A percentile compares a stretch with the other conserved stretches of the same genome.
These are phyloP conservation scores for Sisyra terminalis DNA, from an alignment of 2,888 invertebrate genomes.

Conservation along the genomic window DNA sequence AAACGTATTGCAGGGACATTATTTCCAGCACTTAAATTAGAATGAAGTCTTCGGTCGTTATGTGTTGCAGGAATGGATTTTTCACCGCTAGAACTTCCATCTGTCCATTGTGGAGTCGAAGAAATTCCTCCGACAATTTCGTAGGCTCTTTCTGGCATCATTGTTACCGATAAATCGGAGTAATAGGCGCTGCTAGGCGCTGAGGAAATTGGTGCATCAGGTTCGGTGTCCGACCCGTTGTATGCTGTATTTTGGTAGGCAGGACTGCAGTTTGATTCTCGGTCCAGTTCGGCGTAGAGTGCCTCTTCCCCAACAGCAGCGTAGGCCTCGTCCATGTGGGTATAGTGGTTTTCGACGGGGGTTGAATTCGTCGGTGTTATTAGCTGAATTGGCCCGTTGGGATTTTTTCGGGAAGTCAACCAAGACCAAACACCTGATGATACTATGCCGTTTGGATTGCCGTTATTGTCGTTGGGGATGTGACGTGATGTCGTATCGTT, in stretches of 20 bases:
- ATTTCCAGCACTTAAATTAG: constrained; percentile 17
- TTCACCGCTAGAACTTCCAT: constrained; percentile 17
- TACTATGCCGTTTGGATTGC: background rate
- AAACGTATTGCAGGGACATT: constrained; percentile 26
- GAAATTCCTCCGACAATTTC: constrained; percentile 39
- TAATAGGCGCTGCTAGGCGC: constrained; percentile 63
- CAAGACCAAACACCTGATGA: constrained; percentile 25
- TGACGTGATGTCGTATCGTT: background rate
- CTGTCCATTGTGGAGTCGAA: constrained; percentile 23
- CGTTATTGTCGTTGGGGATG: background rate
- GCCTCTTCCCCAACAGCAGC: constrained; percentile 43
- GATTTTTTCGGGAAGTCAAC: constrained; percentile 16
- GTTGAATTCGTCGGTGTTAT: constrained; percentile 32
- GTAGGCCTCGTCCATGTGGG: constrained; percentile 48
- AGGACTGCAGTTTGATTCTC: constrained; percentile 32
- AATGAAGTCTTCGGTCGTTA: too few species aligned
- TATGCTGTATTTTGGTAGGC: constrained; percentile 58
- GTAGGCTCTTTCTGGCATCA: constrained; percentile 37
- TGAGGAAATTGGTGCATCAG: constrained; percentile 38
- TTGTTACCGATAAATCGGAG: constrained; percentile 45
- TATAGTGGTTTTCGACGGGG: constrained; percentile 52
- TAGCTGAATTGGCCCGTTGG: constrained; percentile 25
- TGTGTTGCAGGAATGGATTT: too few species aligned
- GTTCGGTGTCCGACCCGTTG: constrained; percentile 32
- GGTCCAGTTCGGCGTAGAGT: constrained; percentile 52